Conservation (phyloP, 1,140 invertebrate genomes). For the Bombus waltoni region DNA sequence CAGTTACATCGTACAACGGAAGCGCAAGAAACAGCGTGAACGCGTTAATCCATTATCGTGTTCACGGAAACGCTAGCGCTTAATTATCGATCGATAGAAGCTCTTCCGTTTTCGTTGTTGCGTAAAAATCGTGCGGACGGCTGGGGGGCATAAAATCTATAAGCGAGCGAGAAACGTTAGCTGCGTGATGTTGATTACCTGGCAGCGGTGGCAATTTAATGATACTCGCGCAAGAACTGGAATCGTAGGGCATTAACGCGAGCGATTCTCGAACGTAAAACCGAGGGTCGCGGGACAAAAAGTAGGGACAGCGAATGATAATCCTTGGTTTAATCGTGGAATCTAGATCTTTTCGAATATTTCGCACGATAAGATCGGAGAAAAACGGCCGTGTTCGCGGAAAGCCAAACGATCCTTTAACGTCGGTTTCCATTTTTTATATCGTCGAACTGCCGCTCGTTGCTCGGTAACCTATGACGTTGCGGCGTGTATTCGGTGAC, state of each 20-base stretch:
- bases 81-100: conserved; percentile 15
- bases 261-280: neutral
- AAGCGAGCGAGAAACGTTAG: neutral
- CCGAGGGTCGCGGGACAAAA: neutral
- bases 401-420: neutral
- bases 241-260: neutral
- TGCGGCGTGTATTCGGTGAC: too few species aligned
- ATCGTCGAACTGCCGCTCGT: too few species aligned
- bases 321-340: neutral
- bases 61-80: neutral
- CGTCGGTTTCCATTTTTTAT: neutral
- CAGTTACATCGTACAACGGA: conserved; percentile 4
- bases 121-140: neutral
- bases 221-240: neutral
- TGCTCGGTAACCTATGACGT: too few species aligned
- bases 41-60: conserved; percentile 1
- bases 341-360: neutral
- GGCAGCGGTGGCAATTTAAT: neutral
- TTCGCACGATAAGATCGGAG: neutral
- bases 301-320: neutral
- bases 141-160: neutral
- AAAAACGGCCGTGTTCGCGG: neutral
- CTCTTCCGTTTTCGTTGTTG: neutral
- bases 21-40: conserved; percentile 15
- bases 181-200: neutral